Base-by-base conservation (phyloP, 2,888 invertebrate genomes). In the Agriopis marginaria region DNA sequence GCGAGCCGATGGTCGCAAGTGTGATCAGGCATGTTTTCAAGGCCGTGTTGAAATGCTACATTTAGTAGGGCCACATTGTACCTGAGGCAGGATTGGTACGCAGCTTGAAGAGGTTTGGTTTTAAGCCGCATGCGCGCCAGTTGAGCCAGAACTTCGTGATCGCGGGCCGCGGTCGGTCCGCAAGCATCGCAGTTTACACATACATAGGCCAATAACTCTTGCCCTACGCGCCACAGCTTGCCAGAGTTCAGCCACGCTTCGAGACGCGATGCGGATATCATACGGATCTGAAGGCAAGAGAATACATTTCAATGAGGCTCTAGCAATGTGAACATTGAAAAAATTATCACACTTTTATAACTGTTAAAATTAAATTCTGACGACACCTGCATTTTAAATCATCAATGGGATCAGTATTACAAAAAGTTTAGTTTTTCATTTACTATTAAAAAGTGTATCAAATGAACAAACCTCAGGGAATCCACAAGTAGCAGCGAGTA, bases 161-260 rank as follows among this genome's bases (percentile, higher is more conserved):
- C 98, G 68, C 95, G 91, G 6, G 95, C 90, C 23, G 95, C 95
- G 65, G 95, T 95, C 60, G 96, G 95, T 8, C 92, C 91, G 72
- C 87, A 82, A 17, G 97, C 97, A 80, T 87, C 89, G 77, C 98
- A 98, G 92, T 99, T 99, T 79, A 97, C 96, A 87, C 99, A 99
- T 76, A 99, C 96, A 81, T 97, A 97, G 65, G 98, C 97, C 40
- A 99, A 92, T 64, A 99, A 89, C 89, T 99, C 99, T 87, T 99
- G 98, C 0, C 98, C 98, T 32, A 97, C 96, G 80, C 98, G 96
- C 95, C 98, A 97, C 64, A 99, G 92, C 95, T 99, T 99, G 71
- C 99, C 98, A 86, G 99, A 99, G 87, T 99, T 98, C 68, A 99
- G 95, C 99, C 99, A 99, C 79, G 97, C 96, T 87, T 99, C 99